Base-by-base conservation (phyloP, 2,888 invertebrate species). In the Miltochrista miniata region DNA sequence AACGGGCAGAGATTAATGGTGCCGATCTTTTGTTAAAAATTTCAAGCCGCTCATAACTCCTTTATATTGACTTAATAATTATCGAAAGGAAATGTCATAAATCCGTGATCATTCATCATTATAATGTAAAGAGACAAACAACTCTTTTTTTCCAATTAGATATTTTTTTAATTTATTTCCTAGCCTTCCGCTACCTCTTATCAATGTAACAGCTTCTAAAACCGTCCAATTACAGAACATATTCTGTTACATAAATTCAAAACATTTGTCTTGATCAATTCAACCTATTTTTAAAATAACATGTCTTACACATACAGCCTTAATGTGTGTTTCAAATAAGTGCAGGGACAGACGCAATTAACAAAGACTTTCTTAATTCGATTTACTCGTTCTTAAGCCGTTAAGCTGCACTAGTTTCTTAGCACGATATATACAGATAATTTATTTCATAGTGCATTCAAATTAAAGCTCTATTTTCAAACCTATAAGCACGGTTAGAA, bases 271-370 rank as follows among this genome's bases (percentile, higher is more conserved):
- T 64, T 76, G 62, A 68, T 72, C 69, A 72, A 79, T 68, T 68
- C n/a, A 73, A 51, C 76, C 75, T 58, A 63, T 72, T 79, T 81
- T 64, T 62, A 18, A 64, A 68, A 68, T 63, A 62, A 66, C 54
- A 58, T 51, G 53, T 31, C 56, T 56, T 55, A 45, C 53, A 57
- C 59, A 51, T 10, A 43, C 33, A 45, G 41, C 33, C 41, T 52
- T 52, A 49, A 56, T 56, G 50, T 53, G 37, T 42, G 47, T 62
- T 68, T 54, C 42, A 56, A 65, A 54, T 54, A 37, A 47, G 40
- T 45, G 37, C 42, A 47, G 36, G 34, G 30, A 43, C 45, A 41
- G 14, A 38, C 39, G 43, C 41, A 31, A 31, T 51, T 54, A 47
- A 37, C 40, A 45, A 48, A 51, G n/a, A 45, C 10, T 48, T 42